phyloP scores from a whole-genome alignment of 1,140 invertebrate genomes.

The Chrysomallon squamiferum region DNA sequence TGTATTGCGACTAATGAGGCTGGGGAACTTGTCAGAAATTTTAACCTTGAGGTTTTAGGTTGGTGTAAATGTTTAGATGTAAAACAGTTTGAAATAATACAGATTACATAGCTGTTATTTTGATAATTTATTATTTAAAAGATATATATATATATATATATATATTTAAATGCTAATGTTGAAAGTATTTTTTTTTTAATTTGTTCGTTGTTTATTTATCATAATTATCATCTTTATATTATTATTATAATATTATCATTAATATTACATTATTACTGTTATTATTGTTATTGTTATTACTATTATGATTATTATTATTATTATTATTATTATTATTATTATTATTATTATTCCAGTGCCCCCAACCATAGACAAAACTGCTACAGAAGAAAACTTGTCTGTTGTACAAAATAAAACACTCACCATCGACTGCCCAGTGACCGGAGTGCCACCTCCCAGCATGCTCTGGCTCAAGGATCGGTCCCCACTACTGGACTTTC shows the following conservation, averaged over 20 bases:
- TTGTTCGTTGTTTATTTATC: too few relatives aligned
- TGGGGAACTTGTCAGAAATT: conserved; percentile 64
- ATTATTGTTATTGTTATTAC: too few relatives aligned
- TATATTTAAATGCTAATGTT: too few relatives aligned
- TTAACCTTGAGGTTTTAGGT: conserved; percentile 66
- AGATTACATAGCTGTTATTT: too few relatives aligned
- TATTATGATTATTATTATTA: too few relatives aligned
- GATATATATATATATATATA: too few relatives aligned
- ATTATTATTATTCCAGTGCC: conserved; percentile 59
- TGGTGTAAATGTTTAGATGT: conserved; percentile 24
- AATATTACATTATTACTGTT: not conserved
- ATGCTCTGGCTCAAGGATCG: conserved; percentile 63
- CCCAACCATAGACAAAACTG: conserved; percentile 51
- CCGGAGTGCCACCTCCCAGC: conserved; percentile 63
- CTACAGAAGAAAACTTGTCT: conserved; percentile 31
- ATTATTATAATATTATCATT: not conserved
- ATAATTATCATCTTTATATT: not conserved
- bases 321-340: too few relatives aligned
- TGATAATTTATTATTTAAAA: too few relatives aligned
- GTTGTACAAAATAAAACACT: conserved; percentile 53
- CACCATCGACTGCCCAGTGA: conserved; percentile 62
- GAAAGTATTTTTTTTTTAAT: too few relatives aligned
- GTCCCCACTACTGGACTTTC: conserved; percentile 52
- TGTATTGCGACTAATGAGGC: conserved; percentile 68
- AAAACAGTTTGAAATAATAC: not conserved